These are phyloP conservation scores for Augiades crinisus DNA, from an alignment of 2,888 invertebrate species.

Conservation along the genomic window DNA sequence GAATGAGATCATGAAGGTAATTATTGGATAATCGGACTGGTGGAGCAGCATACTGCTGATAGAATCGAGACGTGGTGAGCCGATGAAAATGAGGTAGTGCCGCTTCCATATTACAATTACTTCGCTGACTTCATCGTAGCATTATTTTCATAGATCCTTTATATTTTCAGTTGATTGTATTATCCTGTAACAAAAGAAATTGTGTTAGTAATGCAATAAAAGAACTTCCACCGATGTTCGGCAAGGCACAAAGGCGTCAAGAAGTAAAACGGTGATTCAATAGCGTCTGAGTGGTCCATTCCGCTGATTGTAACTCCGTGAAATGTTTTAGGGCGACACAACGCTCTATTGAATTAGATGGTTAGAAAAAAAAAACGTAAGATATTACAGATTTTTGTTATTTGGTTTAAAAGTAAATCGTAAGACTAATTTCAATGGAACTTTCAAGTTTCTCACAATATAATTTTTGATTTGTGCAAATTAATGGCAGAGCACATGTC, in stretches of 20 bases:
- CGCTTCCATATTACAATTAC: conserved; percentile 60
- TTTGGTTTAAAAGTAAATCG: too few species aligned
- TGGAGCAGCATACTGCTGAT: conserved; percentile 69
- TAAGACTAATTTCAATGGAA: too few species aligned
- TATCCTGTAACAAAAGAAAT: conserved; percentile 17
- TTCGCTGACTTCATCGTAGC: neutral
- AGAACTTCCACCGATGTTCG: conserved; percentile 1
- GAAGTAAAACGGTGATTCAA: conserved; percentile 21
- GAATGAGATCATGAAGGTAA: conserved; percentile 68
- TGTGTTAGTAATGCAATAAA: conserved; percentile 14
- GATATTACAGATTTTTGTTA: too few species aligned
- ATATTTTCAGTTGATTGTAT: neutral
- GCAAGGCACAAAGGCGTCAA: conserved; percentile 1
- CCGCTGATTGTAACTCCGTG: conserved; percentile 59
- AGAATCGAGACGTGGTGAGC: conserved; percentile 62
- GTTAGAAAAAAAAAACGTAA: too few species aligned
- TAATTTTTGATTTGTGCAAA: too few species aligned
- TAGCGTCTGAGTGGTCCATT: conserved; percentile 51
- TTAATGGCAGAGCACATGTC: too few species aligned
- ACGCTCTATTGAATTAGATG: conserved; percentile 37
- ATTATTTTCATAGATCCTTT: neutral
- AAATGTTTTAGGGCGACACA: conserved; percentile 16
- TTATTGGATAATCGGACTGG: conserved; percentile 63
- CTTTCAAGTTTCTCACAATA: too few species aligned
- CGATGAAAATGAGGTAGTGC: conserved; percentile 69